Base-by-base conservation (phyloP, 2,797 vertebrate species). In the Psittacula derbiana region DNA sequence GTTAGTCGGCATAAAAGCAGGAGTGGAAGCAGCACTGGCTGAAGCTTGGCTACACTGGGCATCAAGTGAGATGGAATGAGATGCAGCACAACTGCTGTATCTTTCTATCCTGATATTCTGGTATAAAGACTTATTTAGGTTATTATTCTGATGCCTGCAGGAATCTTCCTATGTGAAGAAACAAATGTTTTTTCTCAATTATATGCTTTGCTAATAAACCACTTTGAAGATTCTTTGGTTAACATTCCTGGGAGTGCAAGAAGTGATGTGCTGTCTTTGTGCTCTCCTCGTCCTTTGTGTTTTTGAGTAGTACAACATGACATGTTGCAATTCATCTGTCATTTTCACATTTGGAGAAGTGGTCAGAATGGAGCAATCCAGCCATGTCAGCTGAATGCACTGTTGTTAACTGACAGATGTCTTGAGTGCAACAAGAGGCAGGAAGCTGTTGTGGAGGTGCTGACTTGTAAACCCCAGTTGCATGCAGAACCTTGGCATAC, bases 271-370 rank as follows among this genome's bases (percentile, higher is more conserved):
- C 44, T 2, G 4, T 2, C 85, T 80, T 83, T 58, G 58, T 0
- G 0, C 47, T 47, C 30, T 61, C 41, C 46, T 70, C 33, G 20
- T 36, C 43, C 5, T 3, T 16, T 61, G 11, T 57, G 46, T 0
- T 93, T 88, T 65, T 49, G n/a, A 80, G 43, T 20, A 38, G 41
- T 65, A 78, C 47, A 33, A 49, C 15, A 2, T 12, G n/a, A 62
- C 4, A 1, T 24, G 46, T 46, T 4, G 2, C 74, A 74, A 80
- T 53, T 65, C 75, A 16, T 27, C 55, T 73, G 49, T 20, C 53
- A 31, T 50, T 86, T 82, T 57, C 40, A 47, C 38, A 6, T 49
- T 52, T 72, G 85, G 58, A 87, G 76, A 92, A 81, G 85, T 0
- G 30, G 84, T 47, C 79, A 83, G 79, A 65, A 55, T 28, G 81